A percentile compares a stretch with the other conserved stretches of the same genome.
These are phyloP conservation scores for Lathamus discolor DNA, from an alignment of 2,113 vertebrate species.

Conservation along the genomic window DNA sequence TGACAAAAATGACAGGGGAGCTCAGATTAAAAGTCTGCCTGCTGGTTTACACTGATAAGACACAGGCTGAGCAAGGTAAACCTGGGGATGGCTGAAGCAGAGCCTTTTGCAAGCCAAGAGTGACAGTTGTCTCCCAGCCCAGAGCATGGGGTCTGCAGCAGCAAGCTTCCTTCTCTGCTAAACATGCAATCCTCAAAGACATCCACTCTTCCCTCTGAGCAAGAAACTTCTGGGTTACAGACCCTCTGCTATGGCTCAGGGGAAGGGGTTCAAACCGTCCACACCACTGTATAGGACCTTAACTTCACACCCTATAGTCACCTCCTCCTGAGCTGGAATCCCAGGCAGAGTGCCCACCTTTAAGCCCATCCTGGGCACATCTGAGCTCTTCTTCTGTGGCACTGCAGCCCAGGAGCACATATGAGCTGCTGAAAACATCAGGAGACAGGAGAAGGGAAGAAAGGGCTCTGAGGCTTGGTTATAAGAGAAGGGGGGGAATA, in stretches of 20 bases:
- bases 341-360: background rate
- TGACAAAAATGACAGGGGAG: background rate
- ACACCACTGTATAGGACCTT: background rate
- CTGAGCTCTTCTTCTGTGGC: background rate
- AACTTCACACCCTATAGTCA: background rate
- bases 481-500: background rate
- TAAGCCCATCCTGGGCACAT: background rate
- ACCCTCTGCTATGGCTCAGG: background rate
- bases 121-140: no score
- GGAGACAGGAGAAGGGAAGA: background rate
- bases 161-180: background rate
- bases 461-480: background rate
- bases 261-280: background rate
- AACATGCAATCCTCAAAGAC: background rate
- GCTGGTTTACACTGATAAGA: background rate
- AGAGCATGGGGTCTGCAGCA: background rate
- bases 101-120: background rate
- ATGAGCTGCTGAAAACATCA: accelerated
- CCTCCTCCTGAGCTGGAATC: accelerated
- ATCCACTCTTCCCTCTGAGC: background rate
- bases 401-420: background rate
- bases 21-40: background rate
- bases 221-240: background rate
- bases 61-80: background rate
- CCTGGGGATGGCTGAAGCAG: background rate